These are phyloP conservation scores for Poeciliopsis occidentalis DNA, from an alignment of 2,113 vertebrate genomes.

Conservation along the genomic window DNA sequence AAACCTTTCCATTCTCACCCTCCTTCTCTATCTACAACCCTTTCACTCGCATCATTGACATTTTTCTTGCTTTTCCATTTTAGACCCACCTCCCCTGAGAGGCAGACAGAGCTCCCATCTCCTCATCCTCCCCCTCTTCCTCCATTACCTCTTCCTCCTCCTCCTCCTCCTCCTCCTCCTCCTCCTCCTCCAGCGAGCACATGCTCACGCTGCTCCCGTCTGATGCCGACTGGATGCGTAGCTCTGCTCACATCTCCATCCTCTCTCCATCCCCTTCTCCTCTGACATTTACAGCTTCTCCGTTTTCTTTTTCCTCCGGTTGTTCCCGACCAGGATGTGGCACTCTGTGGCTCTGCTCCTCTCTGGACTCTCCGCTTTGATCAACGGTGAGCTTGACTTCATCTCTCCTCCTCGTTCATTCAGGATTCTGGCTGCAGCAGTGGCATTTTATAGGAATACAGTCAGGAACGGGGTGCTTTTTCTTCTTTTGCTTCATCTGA, in stretches of 20 bases:
- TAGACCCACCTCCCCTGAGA: constrained; percentile 64
- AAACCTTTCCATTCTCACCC: constrained; percentile 16
- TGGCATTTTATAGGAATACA: constrained; percentile 20
- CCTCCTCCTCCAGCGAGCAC: constrained; percentile 45
- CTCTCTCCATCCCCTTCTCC: constrained; percentile 24
- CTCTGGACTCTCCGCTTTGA: constrained; percentile 77
- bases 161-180: constrained; percentile 13
- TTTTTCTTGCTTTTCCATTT: constrained; percentile 53
- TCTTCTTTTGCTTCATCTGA: neutral
- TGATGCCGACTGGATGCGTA: constrained; percentile 71
- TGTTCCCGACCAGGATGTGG: constrained; percentile 77
- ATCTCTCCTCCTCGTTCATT: constrained; percentile 33
- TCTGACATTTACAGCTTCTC: constrained; percentile 45
- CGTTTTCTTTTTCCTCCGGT: constrained; percentile 43
- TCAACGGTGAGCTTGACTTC: constrained; percentile 76
- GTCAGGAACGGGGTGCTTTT: neutral
- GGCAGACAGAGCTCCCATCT: constrained; percentile 38
- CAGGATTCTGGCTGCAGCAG: constrained; percentile 38
- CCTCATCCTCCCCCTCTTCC: constrained; percentile 20
- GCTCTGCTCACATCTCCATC: constrained; percentile 42
- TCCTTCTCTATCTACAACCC: constrained; percentile 26
- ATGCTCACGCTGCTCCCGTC: constrained; percentile 58
- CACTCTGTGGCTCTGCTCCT: constrained; percentile 77
- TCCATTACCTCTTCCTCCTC: constrained; percentile 22
- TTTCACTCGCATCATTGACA: constrained; percentile 36